Conservation (phyloP, 1,140 invertebrate genomes). For the Telenomus remus region DNA sequence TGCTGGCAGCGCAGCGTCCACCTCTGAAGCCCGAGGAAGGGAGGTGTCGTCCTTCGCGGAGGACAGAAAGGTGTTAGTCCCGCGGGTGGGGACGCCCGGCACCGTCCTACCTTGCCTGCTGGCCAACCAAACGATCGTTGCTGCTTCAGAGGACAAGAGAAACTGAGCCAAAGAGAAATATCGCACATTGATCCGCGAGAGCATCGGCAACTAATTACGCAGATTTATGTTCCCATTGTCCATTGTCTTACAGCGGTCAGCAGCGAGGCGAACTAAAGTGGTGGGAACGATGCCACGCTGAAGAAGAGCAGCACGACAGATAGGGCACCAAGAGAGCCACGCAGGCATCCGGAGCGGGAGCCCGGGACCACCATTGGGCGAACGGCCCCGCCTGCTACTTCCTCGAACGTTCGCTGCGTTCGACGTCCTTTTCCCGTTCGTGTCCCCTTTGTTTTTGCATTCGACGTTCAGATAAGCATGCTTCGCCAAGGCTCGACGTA, state of each 20-base stretch:
- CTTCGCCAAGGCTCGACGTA: conserved; percentile 19
- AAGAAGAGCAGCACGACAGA: conserved; percentile 48
- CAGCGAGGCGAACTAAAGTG: conserved; percentile 38
- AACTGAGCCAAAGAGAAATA: conserved; percentile 67
- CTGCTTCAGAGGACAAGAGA: conserved; percentile 64
- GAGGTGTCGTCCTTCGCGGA: conserved; percentile 62
- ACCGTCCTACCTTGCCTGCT: conserved; percentile 71
- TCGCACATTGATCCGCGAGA: conserved; percentile 74
- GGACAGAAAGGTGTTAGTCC: conserved; percentile 52
- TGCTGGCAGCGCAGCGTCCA: conserved; percentile 57
- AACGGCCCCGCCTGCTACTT: conserved; percentile 62
- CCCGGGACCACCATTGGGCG: conserved; percentile 64
- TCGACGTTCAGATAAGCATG: conserved; percentile 28
- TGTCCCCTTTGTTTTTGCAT: conserved; percentile 51
- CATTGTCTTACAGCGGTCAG: conserved; percentile 74
- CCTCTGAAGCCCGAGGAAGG: conserved; percentile 59
- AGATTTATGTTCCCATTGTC: conserved; percentile 82
- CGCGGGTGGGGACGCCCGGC: conserved; percentile 66
- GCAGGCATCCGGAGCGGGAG: conserved; percentile 39
- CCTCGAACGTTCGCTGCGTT: conserved; percentile 28
- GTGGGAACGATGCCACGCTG: conserved; percentile 30
- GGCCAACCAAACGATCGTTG: conserved; percentile 74
- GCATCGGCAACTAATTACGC: conserved; percentile 80
- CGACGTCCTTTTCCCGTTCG: conserved; percentile 19
- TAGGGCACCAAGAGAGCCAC: conserved; percentile 46